These are phyloP conservation scores for Drosophila subquinaria DNA, from an alignment of 2,888 invertebrate genomes.

Conservation along the genomic window DNA sequence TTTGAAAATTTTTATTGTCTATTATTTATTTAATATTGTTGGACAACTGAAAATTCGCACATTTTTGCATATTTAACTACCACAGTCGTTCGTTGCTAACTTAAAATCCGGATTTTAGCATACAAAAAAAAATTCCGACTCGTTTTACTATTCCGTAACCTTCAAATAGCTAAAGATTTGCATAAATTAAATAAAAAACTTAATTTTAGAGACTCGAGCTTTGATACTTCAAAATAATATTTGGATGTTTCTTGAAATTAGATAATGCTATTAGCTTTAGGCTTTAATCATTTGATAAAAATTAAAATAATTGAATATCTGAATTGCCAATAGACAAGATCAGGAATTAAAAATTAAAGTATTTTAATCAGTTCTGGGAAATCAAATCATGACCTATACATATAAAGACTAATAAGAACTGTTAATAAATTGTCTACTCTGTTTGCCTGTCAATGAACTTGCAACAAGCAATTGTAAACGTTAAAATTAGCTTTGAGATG, in stretches of 20 bases:
- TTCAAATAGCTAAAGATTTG: constrained; percentile 4
- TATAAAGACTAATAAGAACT: too few relatives aligned
- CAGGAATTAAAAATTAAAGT: background rate
- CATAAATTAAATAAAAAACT: background rate
- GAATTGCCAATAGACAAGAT: background rate
- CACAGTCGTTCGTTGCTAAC: background rate
- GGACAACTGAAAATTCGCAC: background rate
- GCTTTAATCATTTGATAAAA: background rate
- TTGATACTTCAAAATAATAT: background rate
- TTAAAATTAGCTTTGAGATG: constrained; percentile 19
- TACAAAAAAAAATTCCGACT: constrained; percentile 23
- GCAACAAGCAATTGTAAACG: background rate
- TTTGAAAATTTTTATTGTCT: background rate
- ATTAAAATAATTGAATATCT: background rate
- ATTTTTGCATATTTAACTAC: background rate
- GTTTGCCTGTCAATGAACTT: background rate
- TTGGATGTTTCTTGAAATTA: background rate
- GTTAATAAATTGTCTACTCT: too few relatives aligned
- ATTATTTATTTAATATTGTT: background rate
- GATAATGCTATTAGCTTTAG: background rate
- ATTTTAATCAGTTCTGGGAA: too few relatives aligned
- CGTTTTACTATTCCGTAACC: constrained; percentile 6
- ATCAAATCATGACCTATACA: too few relatives aligned
- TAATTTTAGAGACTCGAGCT: background rate
- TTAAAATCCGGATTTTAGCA: constrained; percentile 19